A percentile compares a stretch with the other conserved stretches of the same genome.
These are phyloP conservation scores for Heliconius aoede DNA, from an alignment of 2,888 invertebrate species.

Conservation along the genomic window DNA sequence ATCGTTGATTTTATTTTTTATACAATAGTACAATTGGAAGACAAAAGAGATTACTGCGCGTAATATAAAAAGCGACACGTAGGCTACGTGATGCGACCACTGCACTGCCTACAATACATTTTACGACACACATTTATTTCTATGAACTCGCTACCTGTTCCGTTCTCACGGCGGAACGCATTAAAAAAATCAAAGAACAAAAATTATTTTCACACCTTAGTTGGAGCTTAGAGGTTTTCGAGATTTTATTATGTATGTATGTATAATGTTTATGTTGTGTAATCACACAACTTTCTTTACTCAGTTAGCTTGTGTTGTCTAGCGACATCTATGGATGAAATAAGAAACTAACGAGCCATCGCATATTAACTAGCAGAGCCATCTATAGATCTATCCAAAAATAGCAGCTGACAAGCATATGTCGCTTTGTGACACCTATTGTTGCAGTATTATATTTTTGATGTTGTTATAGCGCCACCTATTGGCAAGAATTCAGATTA, in stretches of 20 bases:
- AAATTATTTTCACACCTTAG: conserved; percentile 83
- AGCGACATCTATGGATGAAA: conserved; percentile 62
- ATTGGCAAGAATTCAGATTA: background rate
- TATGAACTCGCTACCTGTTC: conserved; percentile 61
- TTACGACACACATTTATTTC: conserved; percentile 57
- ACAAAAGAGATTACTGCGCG: conserved; percentile 35
- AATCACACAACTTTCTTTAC: conserved; percentile 72
- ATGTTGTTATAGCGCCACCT: background rate
- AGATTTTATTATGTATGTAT: conserved; percentile 75
- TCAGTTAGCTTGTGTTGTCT: conserved; percentile 44
- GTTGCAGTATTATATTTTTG: background rate
- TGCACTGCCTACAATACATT: conserved; percentile 42
- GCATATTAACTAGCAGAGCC: conserved; percentile 30
- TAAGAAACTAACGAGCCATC: conserved; percentile 30
- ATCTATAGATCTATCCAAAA: background rate
- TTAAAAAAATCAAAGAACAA: conserved; percentile 66
- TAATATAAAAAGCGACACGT: conserved; percentile 48
- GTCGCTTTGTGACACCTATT: background rate
- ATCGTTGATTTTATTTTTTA: background rate
- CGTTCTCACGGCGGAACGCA: conserved; percentile 74
- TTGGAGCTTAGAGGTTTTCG: conserved; percentile 66
- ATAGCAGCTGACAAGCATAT: background rate
- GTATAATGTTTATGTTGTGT: conserved; percentile 56
- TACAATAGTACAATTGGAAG: conserved; percentile 28
- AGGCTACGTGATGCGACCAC: conserved; percentile 49